Evolutionary conservation across 1,140 invertebrate genomes (phyloP).

Genomic region (Nasonia vitripennis): DNA sequence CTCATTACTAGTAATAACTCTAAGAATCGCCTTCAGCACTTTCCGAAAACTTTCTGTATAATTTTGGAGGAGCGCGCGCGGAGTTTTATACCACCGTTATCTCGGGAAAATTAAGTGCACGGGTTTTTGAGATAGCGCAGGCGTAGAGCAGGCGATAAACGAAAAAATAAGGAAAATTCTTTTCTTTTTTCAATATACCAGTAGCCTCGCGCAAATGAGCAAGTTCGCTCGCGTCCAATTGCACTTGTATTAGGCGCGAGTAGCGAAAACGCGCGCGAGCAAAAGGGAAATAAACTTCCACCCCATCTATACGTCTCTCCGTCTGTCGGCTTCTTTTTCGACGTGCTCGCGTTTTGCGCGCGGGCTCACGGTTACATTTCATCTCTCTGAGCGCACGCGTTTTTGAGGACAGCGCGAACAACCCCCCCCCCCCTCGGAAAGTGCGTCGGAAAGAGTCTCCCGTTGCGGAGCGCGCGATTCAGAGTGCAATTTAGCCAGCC

Average conservation of each 20-base stretch:
- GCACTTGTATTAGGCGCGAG: not conserved
- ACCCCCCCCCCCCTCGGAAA: not conserved
- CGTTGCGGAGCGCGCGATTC: slow-evolving; percentile 50
- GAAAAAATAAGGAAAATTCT: not conserved
- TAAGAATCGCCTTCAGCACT: slow-evolving; percentile 9
- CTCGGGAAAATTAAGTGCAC: too few species aligned
- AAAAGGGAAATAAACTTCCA: slow-evolving; percentile 1
- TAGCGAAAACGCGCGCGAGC: not conserved
- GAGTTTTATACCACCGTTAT: too few species aligned
- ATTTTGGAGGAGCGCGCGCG: not conserved
- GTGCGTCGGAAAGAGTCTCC: not conserved
- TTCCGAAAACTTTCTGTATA: not conserved
- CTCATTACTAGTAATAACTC: not conserved
- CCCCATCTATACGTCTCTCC: not conserved
- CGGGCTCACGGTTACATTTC: slow-evolving; percentile 3
- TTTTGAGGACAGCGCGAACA: not conserved
- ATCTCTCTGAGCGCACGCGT: not conserved
- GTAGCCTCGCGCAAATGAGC: not conserved
- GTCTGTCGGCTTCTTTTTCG: not conserved
- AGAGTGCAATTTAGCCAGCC: slow-evolving; percentile 64
- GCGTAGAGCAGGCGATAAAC: not conserved
- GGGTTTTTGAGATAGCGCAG: not conserved
- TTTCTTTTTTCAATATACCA: not conserved
- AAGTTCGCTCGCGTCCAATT: not conserved
- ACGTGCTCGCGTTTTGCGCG: not conserved